Base-by-base conservation (phyloP, 2,797 vertebrate genomes). In the Capromys pilorides region DNA sequence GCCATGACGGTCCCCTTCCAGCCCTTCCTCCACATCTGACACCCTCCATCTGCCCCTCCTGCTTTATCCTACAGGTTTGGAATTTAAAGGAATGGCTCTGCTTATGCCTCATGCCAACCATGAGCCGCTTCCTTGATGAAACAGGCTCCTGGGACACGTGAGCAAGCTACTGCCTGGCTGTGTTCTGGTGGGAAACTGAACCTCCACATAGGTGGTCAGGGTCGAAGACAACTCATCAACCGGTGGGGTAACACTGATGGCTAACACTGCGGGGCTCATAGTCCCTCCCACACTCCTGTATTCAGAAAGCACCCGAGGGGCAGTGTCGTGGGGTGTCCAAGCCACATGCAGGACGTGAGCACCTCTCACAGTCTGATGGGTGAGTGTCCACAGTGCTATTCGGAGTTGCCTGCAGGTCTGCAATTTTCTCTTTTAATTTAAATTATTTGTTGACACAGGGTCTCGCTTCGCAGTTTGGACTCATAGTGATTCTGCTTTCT, bases 41-140 rank as follows among this genome's bases (percentile, higher is more conserved):
- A 45, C 45, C 14, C 33, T 89, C 39, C 28, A 26, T 24, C 84
- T 77, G 6, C 61, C n/a, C 57, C 12, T 69, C 24, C 91, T 78
- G n/a, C 77, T 92, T 71, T 16, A 61, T 14, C 12, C 39, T 8
- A 69, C 1, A 6, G 12, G 51, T 39, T n/a, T 79, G 67, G 36
- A 87, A 81, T 49, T 78, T 51, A 57, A 91, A 95, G 78, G 41
- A 31, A 31, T 12, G 28, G 59, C 79, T 93, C 82, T 88, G 59
- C n/a, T 28, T 39, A 81, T 93, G 49, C 39, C 28, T 71, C 14
- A 13, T 84, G 69, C 57, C 86, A 41, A 6, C 57, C 45, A 51
- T 1, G 28, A 81, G 84, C 80, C 33, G 86, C 71, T 10, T 80
- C 21, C 5, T 54, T 36, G 39, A 83, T 75, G 84, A 36, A 49